Evolutionary conservation across 2,888 invertebrate species (phyloP), one percentile per base, ranked within the genome.

Genomic region (Ochlodes sylvanus): DNA sequence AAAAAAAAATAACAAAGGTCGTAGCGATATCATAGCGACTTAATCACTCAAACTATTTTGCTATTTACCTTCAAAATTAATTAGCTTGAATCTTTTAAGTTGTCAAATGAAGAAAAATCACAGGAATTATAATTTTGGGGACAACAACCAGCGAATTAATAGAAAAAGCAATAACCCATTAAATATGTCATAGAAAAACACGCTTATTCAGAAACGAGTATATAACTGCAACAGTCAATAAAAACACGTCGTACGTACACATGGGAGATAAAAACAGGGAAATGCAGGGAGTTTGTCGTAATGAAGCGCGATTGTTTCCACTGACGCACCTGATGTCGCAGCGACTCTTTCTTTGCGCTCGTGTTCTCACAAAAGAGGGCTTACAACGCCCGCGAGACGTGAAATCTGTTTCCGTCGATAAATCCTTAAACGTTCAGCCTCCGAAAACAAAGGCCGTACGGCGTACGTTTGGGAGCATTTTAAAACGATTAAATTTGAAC

Each of bases 281-380:
- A 70, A 69, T 71, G 63, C 67, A 70, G 58, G 75, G 76, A 76
- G 71, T 75, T 78, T 77, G 74, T 69, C 72, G 74, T 81, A 80
- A 83, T 83, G 80, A 83, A 80, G 78, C 75, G 69, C 79, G 79
- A 83, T 83, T 82, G 83, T 82, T 79, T 78, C 75, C 75, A 72
- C 69, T 68, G 66, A 73, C 76, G 71, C 82, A 81, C 80, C 80
- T 80, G 82, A 75, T 78, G 76, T 76, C 74, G 71, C 64, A 67
- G 70, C 69, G 73, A 70, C 70, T 74, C 70, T 72, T 72, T 73
- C 74, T 72, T 71, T 68, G 69, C 72, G 70, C 69, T 71, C 70
- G 69, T 69, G 70, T 73, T 70, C 67, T 69, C 58, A 70, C 72
- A 70, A 72, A 69, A 68, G 62, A 15, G 7, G 19, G 50, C 57